Percentiles rank a stretch among this genome's conserved stretches.
These are phyloP conservation scores for Zosterops japonicus DNA, from an alignment of 2,113 vertebrate species.

Conservation along the genomic window DNA sequence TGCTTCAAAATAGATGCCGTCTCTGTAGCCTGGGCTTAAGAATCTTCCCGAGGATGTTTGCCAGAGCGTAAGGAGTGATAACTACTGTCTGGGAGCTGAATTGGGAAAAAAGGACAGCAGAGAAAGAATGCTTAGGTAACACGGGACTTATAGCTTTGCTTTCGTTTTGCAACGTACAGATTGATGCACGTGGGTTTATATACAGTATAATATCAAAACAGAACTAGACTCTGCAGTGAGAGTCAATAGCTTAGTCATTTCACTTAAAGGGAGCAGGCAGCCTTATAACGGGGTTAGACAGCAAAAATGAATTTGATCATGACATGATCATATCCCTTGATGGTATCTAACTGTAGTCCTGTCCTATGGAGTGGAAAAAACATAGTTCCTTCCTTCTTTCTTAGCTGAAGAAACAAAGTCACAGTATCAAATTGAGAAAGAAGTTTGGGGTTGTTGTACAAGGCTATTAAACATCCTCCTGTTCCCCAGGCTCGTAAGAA, in stretches of 20 bases:
- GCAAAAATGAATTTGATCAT: constrained; percentile 74
- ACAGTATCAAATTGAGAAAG: constrained; percentile 33
- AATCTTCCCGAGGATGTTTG: constrained; percentile 62
- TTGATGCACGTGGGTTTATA: constrained; percentile 61
- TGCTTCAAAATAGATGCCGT: constrained; percentile 52
- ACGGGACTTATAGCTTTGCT: constrained; percentile 63
- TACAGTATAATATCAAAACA: constrained; percentile 53
- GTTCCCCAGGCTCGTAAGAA: constrained; percentile 44
- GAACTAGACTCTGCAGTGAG: constrained; percentile 72
- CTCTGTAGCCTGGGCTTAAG: constrained; percentile 50
- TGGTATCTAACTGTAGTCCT: constrained; percentile 41
- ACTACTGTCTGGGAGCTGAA: constrained; percentile 64
- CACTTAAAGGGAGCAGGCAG: constrained; percentile 75
- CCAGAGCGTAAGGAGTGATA: constrained; percentile 65
- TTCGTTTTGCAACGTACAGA: constrained; percentile 46
- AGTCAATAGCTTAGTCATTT: constrained; percentile 86
- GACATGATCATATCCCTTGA: constrained; percentile 34
- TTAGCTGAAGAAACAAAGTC: constrained; percentile 55
- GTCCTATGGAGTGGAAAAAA: constrained; percentile 62
- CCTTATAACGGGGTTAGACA: constrained; percentile 78
- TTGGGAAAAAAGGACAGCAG: constrained; percentile 50
- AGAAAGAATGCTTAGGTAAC: constrained; percentile 74
- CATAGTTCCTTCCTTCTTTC: constrained; percentile 50
- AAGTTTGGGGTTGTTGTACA: constrained; percentile 63
- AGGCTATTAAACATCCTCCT: constrained; percentile 49